A percentile compares a stretch with the other conserved stretches of the same genome.
Evolutionary conservation across 1,140 invertebrate genomes (phyloP).

Genomic region (Tetraneura akinire): DNA sequence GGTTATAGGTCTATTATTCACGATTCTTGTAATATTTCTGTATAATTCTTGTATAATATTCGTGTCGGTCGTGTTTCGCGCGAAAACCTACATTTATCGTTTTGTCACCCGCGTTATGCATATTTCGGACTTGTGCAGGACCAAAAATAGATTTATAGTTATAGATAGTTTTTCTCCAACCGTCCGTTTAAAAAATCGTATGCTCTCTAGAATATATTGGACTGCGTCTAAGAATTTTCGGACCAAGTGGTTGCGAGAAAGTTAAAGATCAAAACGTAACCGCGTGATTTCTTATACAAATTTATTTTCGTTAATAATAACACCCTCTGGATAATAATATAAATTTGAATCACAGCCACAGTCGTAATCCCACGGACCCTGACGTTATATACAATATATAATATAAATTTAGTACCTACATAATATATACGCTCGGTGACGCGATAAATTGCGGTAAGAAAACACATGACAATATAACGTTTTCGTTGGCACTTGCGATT

Average conservation of each 20-base stretch:
- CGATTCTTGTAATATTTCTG: background rate
- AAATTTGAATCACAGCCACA: background rate
- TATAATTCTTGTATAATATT: too few relatives aligned
- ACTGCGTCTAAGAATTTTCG: slow-evolving; percentile 1
- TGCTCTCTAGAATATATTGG: too few relatives aligned
- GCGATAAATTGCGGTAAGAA: background rate
- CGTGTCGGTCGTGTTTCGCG: too few relatives aligned
- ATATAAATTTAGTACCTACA: slow-evolving; percentile 16
- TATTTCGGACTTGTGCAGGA: background rate
- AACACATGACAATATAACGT: background rate
- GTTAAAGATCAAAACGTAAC: background rate
- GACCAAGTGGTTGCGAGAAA: background rate
- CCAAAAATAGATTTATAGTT: slow-evolving; percentile 1
- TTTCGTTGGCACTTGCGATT: slow-evolving; percentile 8
- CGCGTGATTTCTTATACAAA: background rate
- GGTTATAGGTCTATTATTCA: background rate
- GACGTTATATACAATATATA: too few relatives aligned
- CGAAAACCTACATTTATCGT: slow-evolving; percentile 3
- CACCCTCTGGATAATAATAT: background rate
- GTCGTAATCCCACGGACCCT: too few relatives aligned
- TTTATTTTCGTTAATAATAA: background rate
- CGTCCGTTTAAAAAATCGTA: background rate
- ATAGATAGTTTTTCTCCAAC: background rate
- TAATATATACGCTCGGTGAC: too few relatives aligned
- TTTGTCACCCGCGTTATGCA: background rate